phyloP scores from a whole-genome alignment of 2,888 invertebrate species.

The Cantharis rufa region DNA sequence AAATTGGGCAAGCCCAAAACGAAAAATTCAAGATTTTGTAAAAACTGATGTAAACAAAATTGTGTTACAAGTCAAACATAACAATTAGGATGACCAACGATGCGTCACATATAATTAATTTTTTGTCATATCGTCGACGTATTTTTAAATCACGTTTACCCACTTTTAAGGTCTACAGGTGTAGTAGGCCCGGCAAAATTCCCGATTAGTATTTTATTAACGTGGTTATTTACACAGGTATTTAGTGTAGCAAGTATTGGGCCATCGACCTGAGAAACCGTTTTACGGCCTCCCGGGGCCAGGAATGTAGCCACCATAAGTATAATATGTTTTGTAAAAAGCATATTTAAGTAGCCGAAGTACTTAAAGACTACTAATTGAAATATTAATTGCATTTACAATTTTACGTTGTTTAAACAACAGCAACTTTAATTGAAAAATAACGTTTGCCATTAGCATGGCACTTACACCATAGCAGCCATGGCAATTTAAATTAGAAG shows the following conservation, averaged over 20 bases:
- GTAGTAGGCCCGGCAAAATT: constrained; percentile 32
- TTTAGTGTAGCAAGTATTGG: constrained; percentile 40
- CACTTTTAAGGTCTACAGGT: constrained; percentile 41
- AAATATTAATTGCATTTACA: constrained; percentile 3
- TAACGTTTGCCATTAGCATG: neutral
- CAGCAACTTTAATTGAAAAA: neutral
- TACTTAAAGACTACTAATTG: constrained; percentile 4
- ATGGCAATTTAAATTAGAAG: neutral
- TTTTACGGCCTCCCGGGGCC: constrained; percentile 36
- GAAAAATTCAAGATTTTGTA: neutral
- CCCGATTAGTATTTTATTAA: constrained; percentile 47
- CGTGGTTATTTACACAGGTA: constrained; percentile 44
- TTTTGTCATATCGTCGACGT: neutral
- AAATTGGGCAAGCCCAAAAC: neutral
- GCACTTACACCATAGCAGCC: neutral
- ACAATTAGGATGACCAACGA: neutral
- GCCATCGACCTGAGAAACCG: constrained; percentile 48
- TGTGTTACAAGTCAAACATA: neutral
- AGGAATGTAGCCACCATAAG: constrained; percentile 33
- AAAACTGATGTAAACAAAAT: neutral
- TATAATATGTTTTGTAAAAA: constrained; percentile 30
- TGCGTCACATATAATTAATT: neutral
- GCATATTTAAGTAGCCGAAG: constrained; percentile 24
- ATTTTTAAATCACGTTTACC: constrained; percentile 39
- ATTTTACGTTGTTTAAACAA: neutral